Conservation (phyloP, 2,888 invertebrate species). For the Cryptocheilus praepositus region DNA sequence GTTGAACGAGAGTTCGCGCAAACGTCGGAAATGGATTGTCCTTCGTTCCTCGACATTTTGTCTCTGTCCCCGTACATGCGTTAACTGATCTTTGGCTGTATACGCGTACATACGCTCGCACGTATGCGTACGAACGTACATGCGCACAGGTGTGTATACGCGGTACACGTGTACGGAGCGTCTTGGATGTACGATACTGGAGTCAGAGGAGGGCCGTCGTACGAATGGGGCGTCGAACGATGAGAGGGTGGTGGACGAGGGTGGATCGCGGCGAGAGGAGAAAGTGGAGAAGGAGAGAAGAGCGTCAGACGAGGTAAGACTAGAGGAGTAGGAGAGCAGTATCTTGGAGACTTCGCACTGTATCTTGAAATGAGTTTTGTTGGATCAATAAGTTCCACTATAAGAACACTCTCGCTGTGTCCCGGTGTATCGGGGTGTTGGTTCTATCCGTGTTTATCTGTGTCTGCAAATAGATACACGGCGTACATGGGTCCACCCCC, state of each 20-base stretch:
- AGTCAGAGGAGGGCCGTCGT: slow-evolving; percentile 50
- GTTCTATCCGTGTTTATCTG: slow-evolving; percentile 73
- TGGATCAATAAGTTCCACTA: slow-evolving; percentile 76
- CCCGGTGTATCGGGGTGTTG: slow-evolving; percentile 67
- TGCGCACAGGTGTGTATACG: too few species aligned
- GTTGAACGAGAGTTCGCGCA: neutral
- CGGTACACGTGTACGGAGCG: slow-evolving; percentile 48
- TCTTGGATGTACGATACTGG: slow-evolving; percentile 67
- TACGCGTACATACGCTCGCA: slow-evolving; percentile 38
- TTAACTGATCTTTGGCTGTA: slow-evolving; percentile 48
- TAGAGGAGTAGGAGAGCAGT: slow-evolving; percentile 67
- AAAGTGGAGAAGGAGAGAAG: slow-evolving; percentile 41
- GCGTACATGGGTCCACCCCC: slow-evolving; percentile 64
- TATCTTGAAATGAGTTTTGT: slow-evolving; percentile 76
- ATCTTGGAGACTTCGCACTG: slow-evolving; percentile 76
- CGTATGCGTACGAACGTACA: too few species aligned
- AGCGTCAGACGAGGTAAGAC: slow-evolving; percentile 45
- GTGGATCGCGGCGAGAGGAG: slow-evolving; percentile 24
- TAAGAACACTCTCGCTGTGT: slow-evolving; percentile 74
- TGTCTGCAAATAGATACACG: slow-evolving; percentile 74
- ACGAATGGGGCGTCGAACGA: slow-evolving; percentile 57
- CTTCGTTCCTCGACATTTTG: slow-evolving; percentile 16
- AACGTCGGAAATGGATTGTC: slow-evolving; percentile 6
- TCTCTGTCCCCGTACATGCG: slow-evolving; percentile 47
- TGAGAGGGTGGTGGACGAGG: slow-evolving; percentile 40